Percentiles rank a stretch among this genome's conserved stretches.
phyloP scores from a whole-genome alignment of 1,140 invertebrate species.

The Popillia japonica region DNA sequence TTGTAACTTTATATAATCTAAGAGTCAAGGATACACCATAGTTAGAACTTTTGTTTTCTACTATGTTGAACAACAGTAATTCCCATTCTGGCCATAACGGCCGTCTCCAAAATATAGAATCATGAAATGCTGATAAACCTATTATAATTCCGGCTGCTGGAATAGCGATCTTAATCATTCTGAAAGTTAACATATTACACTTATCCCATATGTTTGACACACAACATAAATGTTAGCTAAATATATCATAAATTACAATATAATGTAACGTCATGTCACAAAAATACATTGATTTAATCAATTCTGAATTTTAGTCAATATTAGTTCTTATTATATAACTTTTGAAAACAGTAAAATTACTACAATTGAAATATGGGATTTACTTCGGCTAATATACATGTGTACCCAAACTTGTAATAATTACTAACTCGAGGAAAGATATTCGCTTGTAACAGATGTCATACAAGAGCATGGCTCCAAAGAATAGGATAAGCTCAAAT shows the following conservation, averaged over 20 bases:
- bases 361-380: no score
- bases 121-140: background rate
- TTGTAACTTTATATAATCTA: background rate
- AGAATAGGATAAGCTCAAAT: slow-evolving; percentile 85
- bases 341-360: no score
- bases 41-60: background rate
- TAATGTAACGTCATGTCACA: no score
- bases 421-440: slow-evolving; percentile 6
- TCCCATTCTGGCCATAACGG: slow-evolving; percentile 96
- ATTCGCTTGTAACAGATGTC: background rate
- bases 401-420: no score
- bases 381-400: no score
- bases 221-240: no score
- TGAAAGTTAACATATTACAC: background rate
- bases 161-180: slow-evolving; percentile 40
- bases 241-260: no score
- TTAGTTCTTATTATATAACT: background rate
- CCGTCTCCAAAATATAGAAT: slow-evolving; percentile 90
- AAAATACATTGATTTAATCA: no score
- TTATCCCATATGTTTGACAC: no score
- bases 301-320: no score
- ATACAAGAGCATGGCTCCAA: slow-evolving; percentile 65
- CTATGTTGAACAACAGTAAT: slow-evolving; percentile 95
- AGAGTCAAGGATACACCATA: background rate
- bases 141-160: background rate